Evolutionary conservation across 2,113 vertebrate species (phyloP).

Genomic region (Peromyscus polionotus): DNA sequence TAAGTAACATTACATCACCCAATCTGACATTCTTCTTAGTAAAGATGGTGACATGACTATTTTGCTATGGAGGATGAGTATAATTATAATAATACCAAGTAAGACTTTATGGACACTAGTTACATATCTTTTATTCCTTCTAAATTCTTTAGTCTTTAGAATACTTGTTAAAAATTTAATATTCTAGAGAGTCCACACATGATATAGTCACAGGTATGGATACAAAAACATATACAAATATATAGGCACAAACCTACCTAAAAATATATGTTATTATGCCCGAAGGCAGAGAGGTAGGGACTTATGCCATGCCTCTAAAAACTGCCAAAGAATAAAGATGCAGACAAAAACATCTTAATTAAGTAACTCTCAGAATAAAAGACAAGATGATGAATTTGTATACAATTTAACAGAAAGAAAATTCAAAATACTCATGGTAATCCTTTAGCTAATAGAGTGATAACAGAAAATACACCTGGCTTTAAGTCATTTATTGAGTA

Average conservation of each 20-base stretch:
- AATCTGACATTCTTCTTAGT: conserved; percentile 65
- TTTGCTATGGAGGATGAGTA: conserved; percentile 50
- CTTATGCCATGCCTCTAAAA: background rate
- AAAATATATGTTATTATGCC: background rate
- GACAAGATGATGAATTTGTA: background rate
- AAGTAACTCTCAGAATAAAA: background rate
- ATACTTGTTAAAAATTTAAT: conserved; percentile 22
- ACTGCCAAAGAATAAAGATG: background rate
- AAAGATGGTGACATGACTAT: conserved; percentile 66
- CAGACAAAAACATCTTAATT: background rate
- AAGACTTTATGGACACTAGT: conserved; percentile 39
- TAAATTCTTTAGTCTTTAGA: conserved; percentile 18
- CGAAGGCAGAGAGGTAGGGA: background rate
- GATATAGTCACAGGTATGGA: background rate
- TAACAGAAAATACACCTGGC: background rate
- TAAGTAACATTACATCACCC: conserved; percentile 78
- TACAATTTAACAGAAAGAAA: background rate
- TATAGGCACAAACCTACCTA: background rate
- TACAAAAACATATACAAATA: background rate
- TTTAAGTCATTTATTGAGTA: background rate
- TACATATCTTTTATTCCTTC: conserved; percentile 65
- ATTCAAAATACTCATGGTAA: background rate
- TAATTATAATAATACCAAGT: conserved; percentile 70
- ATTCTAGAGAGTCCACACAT: background rate
- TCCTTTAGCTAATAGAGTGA: background rate